Conservation (phyloP, 2,888 invertebrate genomes). For the Drosophila sordidula region DNA sequence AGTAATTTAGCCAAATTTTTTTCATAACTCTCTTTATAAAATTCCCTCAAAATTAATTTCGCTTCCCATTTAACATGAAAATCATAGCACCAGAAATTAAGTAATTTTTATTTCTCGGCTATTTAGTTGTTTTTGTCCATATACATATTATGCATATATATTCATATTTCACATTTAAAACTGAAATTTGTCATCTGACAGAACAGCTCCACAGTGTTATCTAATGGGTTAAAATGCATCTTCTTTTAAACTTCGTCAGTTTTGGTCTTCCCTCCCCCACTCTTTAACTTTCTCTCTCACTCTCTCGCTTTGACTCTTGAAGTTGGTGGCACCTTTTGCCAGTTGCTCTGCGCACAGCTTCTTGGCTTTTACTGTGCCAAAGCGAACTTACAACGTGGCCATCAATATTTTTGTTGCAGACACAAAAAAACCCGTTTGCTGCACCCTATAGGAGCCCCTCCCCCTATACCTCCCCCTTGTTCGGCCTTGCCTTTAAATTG, state of each 20-base stretch:
- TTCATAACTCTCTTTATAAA: too few relatives aligned
- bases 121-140: too few relatives aligned
- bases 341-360: conserved; percentile 31
- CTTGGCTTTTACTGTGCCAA: conserved; percentile 53
- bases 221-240: conserved; percentile 51
- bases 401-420: conserved; percentile 69
- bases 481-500: conserved; percentile 65
- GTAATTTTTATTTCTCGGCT: neutral
- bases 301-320: conserved; percentile 18
- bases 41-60: neutral
- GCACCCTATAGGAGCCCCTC: conserved; percentile 43
- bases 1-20: too few relatives aligned
- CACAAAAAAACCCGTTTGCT: conserved; percentile 65
- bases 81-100: neutral
- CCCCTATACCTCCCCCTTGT: neutral
- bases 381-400: conserved; percentile 64
- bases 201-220: too few relatives aligned
- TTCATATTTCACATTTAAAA: neutral
- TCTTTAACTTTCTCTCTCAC: neutral
- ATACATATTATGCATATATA: too few relatives aligned
- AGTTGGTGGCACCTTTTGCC: conserved; percentile 48
- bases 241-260: conserved; percentile 27
- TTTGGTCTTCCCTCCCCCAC: neutral
- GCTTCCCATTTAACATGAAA: neutral
- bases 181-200: conserved; percentile 15